phyloP scores from a whole-genome alignment of 2,888 invertebrate genomes.

The Lottia scabra region DNA sequence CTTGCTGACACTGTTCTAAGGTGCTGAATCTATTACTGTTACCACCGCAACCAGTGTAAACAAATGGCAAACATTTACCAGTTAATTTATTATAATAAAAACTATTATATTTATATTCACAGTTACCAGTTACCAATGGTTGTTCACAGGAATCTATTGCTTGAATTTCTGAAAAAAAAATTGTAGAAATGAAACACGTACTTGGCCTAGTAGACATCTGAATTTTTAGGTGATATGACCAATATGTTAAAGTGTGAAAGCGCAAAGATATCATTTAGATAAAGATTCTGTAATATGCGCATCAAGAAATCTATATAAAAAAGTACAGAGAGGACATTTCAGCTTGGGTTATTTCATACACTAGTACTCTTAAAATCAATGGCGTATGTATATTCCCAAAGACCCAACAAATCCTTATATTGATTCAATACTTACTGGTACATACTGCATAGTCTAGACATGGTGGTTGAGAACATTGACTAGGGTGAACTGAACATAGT shows the following conservation, averaged over 20 bases:
- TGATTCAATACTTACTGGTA: not conserved
- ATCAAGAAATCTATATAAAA: too few species aligned
- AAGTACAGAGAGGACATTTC: too few species aligned
- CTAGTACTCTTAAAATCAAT: too few species aligned
- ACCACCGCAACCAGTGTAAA: not conserved
- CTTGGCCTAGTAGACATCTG: too few species aligned
- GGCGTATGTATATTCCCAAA: too few species aligned
- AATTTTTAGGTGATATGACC: too few species aligned
- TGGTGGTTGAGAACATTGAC: not conserved
- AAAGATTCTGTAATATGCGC: too few species aligned
- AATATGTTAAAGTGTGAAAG: too few species aligned
- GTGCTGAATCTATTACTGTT: not conserved
- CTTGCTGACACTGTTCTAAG: not conserved
- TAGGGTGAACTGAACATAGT: not conserved
- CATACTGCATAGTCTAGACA: not conserved
- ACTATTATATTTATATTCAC: not conserved
- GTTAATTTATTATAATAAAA: not conserved
- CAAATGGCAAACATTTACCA: not conserved
- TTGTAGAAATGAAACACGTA: too few species aligned
- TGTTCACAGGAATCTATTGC: not conserved
- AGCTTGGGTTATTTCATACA: too few species aligned
- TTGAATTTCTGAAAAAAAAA: not conserved
- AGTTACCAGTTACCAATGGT: not conserved
- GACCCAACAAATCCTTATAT: too few species aligned
- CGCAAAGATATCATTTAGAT: too few species aligned